A percentile compares a stretch with the other conserved stretches of the same genome.
phyloP scores from a whole-genome alignment of 2,113 vertebrate species.

The Grallaria varia region DNA sequence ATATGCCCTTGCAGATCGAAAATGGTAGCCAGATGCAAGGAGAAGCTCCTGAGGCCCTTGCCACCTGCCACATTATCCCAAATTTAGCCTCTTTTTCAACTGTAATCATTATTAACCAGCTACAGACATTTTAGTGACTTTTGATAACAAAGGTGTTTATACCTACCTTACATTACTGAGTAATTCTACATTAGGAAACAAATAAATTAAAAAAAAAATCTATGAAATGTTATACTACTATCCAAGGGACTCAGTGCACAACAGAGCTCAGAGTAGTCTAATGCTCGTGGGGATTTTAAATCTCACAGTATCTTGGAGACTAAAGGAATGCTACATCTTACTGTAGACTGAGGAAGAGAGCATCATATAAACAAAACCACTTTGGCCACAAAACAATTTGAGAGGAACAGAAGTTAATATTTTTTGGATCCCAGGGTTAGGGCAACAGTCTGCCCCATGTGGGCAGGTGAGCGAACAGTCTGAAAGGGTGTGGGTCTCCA shows the following conservation, averaged over 20 bases:
- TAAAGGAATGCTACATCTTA: background rate
- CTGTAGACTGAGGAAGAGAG: background rate
- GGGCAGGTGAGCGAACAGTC: background rate
- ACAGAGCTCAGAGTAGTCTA: background rate
- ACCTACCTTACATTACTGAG: background rate
- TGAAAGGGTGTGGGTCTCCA: fast-evolving
- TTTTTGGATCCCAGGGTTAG: background rate
- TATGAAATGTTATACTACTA: background rate
- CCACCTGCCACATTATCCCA: background rate
- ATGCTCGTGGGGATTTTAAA: background rate
- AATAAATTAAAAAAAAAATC: background rate
- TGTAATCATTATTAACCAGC: background rate
- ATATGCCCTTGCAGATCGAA: background rate
- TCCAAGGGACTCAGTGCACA: background rate
- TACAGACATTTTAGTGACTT: background rate
- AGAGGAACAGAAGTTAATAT: background rate
- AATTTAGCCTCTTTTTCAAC: background rate
- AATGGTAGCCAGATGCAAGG: background rate
- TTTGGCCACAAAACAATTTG: background rate
- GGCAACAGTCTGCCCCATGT: background rate
- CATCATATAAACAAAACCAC: background rate
- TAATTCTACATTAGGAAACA: background rate
- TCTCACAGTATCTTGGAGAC: background rate
- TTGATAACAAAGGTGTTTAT: background rate
- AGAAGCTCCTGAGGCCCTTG: background rate